Evolutionary conservation across 2,113 vertebrate genomes (phyloP), one percentile per base, ranked within the genome.

Genomic region (Taurulus bubalis): DNA sequence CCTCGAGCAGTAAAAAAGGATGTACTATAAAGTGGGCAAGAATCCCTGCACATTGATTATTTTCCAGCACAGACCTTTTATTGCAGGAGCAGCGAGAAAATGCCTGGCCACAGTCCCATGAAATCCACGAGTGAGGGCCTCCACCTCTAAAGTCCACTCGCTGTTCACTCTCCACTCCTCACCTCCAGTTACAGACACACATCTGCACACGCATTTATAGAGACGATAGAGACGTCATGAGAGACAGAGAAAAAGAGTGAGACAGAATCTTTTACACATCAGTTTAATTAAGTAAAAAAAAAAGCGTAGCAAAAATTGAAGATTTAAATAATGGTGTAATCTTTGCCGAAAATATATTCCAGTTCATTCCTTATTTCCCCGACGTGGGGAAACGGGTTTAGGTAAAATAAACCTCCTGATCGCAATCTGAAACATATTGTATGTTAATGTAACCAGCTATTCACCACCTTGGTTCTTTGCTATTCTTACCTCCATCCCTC

Each of bases 81-180:
- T 77, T 75, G 72, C 53, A 73, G 62, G 34, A 68, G 78, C 56
- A 72, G 80, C 30, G 28, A 63, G 85, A 87, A 83, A 70, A 62
- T 75, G 66, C 86, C 80, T 79, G 70, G 71, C 85, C 56, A 60
- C 77, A 64, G 79, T 86, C 84, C 76, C 53, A 56, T 78, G 76
- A 87, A 92, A 92, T 91, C 90, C 88, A 92, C 89, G 24, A 75
- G 62, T n/a, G 60, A 80, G 34, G 34, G 34, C 34, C 34, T 34
- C 58, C 70, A 74, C 59, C 36, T 40, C 71, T 12, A 34, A 73
- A 38, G 32, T 24, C 55, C 65, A 64, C 63, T 32, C 30, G 64
- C 45, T 72, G 30, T 49, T 53, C 58, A 75, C 14, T 36, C 34
- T 12, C 34, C 20, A 12, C 64, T 51, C 24, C 5, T 20, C 34